Conservation (phyloP, 1,140 invertebrate genomes). For the Anastatus disparis region DNA sequence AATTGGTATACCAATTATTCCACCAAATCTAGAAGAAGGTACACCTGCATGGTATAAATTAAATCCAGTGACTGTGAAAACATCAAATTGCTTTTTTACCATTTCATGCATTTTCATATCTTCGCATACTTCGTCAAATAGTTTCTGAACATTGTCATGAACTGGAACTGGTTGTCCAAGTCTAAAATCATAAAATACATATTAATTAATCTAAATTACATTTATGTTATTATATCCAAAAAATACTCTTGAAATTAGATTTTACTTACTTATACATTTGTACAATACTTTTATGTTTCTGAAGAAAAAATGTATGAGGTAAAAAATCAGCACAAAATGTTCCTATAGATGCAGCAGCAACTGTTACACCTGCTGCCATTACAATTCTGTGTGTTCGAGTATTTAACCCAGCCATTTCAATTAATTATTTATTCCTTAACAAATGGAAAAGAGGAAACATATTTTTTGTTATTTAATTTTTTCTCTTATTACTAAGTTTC, state of each 20-base stretch:
- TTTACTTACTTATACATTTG: slow-evolving; percentile 68
- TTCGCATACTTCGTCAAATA: slow-evolving; percentile 66
- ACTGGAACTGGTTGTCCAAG: slow-evolving; percentile 61
- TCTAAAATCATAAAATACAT: slow-evolving; percentile 38
- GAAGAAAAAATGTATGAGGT: slow-evolving; percentile 66
- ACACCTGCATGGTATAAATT: slow-evolving; percentile 71
- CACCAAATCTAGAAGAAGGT: slow-evolving; percentile 62
- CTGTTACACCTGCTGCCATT: too few species aligned
- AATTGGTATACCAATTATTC: slow-evolving; percentile 73
- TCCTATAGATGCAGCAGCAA: background rate
- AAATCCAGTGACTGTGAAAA: slow-evolving; percentile 75
- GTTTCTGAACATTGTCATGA: slow-evolving; percentile 53
- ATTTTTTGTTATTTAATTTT: too few species aligned
- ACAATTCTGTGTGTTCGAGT: too few species aligned
- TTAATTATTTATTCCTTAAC: too few species aligned
- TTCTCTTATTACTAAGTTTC: too few species aligned
- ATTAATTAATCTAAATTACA: slow-evolving; percentile 13
- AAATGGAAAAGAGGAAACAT: too few species aligned
- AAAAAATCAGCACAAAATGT: slow-evolving; percentile 10
- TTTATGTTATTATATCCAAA: slow-evolving; percentile 7
- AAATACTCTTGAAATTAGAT: too few species aligned
- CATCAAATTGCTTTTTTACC: slow-evolving; percentile 59
- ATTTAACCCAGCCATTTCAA: too few species aligned
- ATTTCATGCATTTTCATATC: slow-evolving; percentile 64
- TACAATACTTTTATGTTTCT: slow-evolving; percentile 66